Evolutionary conservation across 2,113 vertebrate species (phyloP), one percentile per base, ranked within the genome.

Genomic region (Suricata suricatta): DNA sequence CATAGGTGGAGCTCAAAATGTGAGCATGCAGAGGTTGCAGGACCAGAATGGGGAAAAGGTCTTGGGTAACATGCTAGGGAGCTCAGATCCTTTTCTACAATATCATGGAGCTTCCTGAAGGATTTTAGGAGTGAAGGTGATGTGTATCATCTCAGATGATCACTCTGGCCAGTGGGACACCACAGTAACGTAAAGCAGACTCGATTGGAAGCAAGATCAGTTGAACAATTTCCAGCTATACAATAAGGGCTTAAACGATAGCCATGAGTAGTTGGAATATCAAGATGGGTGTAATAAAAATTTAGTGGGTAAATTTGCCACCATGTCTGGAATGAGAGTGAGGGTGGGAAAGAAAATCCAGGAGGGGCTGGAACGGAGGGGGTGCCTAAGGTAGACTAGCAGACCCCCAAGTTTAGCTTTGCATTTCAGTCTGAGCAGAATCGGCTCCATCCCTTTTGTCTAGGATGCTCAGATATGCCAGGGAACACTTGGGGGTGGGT

Each of bases 351-450:
- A 88, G 64, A 71, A 86, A 88, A 50, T 63, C 64, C 76, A 31
- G 90, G 54, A 91, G 69, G 47, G 41, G 68, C 27, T 84, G 35
- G 19, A 96, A 86, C 12, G 16, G 35, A 82, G 5, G 14, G 29
- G 69, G 33, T 52, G n/a, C 38, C 57, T 76, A 38, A 93, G 80
- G 47, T 63, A 77, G 94, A 35, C 87, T 93, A 74, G 60, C 35
- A 68, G 71, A 38, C 41, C 77, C 77, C 66, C 74, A 76, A 64
- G 54, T 54, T 93, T 87, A 79, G 93, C 83, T 69, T 41, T 84
- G 86, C 16, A 3, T 91, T 96, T 93, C 54, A 79, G 47, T 60
- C 47, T 92, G 66, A 93, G 86, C 80, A 82, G 69, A 84, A 88
- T 21, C 3, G 19, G 84, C 87, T 91, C 93, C 23, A 27, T 76